Evolutionary conservation across 1,140 invertebrate genomes (phyloP).

Genomic region (Tachypleus tridentatus): DNA sequence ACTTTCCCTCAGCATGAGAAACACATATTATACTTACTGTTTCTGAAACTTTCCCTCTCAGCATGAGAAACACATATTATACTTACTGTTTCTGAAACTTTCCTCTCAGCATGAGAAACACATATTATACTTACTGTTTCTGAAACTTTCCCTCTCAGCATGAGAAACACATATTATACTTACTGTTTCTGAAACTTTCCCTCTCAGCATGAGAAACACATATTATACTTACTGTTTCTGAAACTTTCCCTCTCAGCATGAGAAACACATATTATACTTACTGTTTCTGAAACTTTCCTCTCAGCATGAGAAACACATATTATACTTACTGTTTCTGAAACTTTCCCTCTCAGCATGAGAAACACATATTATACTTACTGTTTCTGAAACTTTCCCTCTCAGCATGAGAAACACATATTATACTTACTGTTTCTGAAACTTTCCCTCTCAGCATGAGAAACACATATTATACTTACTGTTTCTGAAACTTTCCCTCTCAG

Average conservation of each 20-base stretch:
- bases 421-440: not conserved
- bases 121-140: not conserved
- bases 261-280: not conserved
- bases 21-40: not conserved
- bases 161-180: not conserved
- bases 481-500: not conserved
- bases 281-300: not conserved
- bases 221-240: not conserved
- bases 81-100: not conserved
- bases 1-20: not conserved
- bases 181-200: not conserved
- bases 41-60: not conserved
- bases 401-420: not conserved
- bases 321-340: not conserved
- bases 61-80: not conserved
- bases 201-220: not conserved
- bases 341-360: not conserved
- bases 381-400: not conserved
- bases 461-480: not conserved
- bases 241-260: not conserved
- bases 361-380: not conserved
- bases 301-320: not conserved
- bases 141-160: not conserved
- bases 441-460: not conserved
- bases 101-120: not conserved